phyloP scores from a whole-genome alignment of 2,888 invertebrate species.

The Micoletzkya japonica region DNA sequence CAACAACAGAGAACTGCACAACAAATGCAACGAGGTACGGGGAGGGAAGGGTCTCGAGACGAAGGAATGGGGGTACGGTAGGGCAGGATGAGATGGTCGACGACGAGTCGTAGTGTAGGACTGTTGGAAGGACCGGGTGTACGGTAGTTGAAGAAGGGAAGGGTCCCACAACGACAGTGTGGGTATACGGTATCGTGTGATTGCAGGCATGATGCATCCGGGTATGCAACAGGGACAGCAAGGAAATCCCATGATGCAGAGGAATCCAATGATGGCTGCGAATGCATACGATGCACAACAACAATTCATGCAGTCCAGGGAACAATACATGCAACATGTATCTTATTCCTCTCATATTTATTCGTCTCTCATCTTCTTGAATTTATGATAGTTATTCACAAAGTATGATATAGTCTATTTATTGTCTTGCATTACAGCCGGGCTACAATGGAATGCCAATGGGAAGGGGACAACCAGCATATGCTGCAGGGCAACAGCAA shows the following conservation, averaged over 20 bases:
- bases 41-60: no score
- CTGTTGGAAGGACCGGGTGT: background rate
- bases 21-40: background rate
- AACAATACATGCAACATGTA: background rate
- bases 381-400: background rate
- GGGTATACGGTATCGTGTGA: no score
- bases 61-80: background rate
- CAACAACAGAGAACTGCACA: no score
- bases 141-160: background rate
- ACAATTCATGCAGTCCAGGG: background rate
- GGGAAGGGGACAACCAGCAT: background rate
- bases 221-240: background rate
- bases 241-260: background rate
- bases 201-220: slow-evolving; percentile 11
- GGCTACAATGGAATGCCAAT: slow-evolving; percentile 12
- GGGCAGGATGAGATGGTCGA: background rate
- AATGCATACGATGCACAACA: background rate
- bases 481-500: slow-evolving; percentile 4
- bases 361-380: background rate
- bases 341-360: background rate
- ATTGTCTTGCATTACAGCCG: background rate
- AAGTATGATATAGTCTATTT: background rate
- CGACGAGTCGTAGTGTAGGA: background rate
- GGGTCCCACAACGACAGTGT: background rate
- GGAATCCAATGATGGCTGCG: background rate